Evolutionary conservation across 2,113 vertebrate genomes (phyloP), one percentile per base, ranked within the genome.

Genomic region (Eretmochelys imbricata): DNA sequence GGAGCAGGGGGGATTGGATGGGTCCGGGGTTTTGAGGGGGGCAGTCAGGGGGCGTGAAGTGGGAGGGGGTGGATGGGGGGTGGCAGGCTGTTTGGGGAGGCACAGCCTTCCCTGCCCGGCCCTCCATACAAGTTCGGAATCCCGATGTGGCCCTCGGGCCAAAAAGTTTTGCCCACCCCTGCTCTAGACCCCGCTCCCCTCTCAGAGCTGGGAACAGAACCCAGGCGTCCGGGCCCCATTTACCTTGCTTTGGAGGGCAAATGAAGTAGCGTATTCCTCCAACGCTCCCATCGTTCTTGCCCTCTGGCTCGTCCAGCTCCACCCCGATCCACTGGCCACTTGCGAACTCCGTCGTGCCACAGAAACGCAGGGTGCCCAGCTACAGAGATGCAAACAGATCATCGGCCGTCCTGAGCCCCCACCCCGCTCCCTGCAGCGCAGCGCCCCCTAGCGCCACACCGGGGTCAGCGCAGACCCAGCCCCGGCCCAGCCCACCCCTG

Each of bases 241-340:
- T 97, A 99, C 99, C 99, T 29, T 99, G 98, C 93, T 99, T 99
- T 0, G 99, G 99, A 50, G 99, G 98, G 90, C 99, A 99, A 95
- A 99, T 99, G 94, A 99, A 99, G 96, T 99, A 99, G 81, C 99
- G 99, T 69, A 99, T 98, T 1, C 99, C 99, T 3, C 99, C 99
- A 6, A 99, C 99, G 4, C 99, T 99, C 84, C 99, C 99, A 1
- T 99, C 99, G 3, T 99, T 99, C 97, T 99, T 99, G 51, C 99
- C 99, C 94, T 99, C 99, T 0, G 99, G 98, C 83, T 99, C 99
- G 5, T 99, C 99, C 65, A 99, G 98, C 98, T 99, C 99, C 97
- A 99, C 98, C 3, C 99, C 99, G 3, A 99, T 99, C 99, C 99
- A 99, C 98, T 99, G 99, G 29, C 99, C 99, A 3, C 99, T 99